Evolutionary conservation across 2,797 vertebrate genomes (phyloP), one percentile per base, ranked within the genome.

Genomic region (Octomys mimax): DNA sequence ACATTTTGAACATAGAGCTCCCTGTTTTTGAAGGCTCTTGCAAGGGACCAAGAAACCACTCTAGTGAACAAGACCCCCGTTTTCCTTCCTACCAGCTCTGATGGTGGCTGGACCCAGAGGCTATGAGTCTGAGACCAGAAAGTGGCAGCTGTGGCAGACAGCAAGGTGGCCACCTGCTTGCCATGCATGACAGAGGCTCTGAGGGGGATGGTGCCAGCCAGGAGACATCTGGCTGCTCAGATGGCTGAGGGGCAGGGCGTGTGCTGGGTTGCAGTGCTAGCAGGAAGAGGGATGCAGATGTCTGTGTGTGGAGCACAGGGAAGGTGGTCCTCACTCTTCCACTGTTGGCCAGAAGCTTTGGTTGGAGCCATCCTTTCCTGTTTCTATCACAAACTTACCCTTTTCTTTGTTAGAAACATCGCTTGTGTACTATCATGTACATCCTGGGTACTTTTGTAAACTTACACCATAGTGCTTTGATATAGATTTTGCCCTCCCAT

Each of bases 41-140:
- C n/a, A 0, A 0, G 9, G 42, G 57, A 7, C 42, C 52, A n/a
- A 28, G 13, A 0, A 9, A 12, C 33, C 10, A 0, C 10, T 0
- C 4, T 33, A 19, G 12, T 14, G 12, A 26, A 28, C 5, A 6
- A 5, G 3, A 9, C 11, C 39, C 21, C 28, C 31, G 5, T 6
- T 59, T 26, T 70, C n/a, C 39, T 66, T 39, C 31, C 59, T 61
- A 70, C 28, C 4, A 2, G 10, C 26, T 75, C 24, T 75, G 1
- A 26, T 0, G 33, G 31, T 13, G 36, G 0, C 26, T 22, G 36
- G 8, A n/a, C 31, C 21, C n/a, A 1, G 46, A 19, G 16, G 31
- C 6, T 59, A 1, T 39, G 39, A 64, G 8, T 7, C 21, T 21
- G 52, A 5, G 77, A 10, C 2, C 1, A 28, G 42, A n/a, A 66